A percentile compares a stretch with the other conserved stretches of the same genome.
Conservation (phyloP, 2,888 invertebrate genomes). For the Ptilodon capucinus region DNA sequence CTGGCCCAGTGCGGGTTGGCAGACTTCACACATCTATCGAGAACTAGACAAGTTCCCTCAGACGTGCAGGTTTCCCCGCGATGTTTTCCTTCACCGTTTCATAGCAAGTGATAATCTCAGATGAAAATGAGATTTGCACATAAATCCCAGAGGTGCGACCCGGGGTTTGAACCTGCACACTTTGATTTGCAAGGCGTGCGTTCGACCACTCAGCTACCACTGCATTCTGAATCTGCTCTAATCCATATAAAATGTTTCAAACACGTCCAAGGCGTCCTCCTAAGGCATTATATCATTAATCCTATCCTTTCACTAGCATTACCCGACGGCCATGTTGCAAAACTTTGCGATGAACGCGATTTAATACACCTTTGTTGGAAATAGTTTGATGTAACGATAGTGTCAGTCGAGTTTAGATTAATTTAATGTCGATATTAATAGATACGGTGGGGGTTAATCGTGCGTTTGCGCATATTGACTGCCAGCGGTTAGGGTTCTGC, state of each 20-base stretch:
- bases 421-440: conserved; percentile 36
- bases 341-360: conserved; percentile 28
- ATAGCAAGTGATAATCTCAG: too few species aligned
- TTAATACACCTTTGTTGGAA: conserved; percentile 27
- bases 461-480: conserved; percentile 13
- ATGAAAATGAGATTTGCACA: too few species aligned
- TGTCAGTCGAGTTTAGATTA: conserved; percentile 22
- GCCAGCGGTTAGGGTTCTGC: conserved; percentile 12
- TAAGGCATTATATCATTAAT: conserved; percentile 20
- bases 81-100: too few species aligned
- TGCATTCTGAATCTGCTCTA: not conserved
- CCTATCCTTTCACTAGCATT: conserved; percentile 35
- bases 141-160: too few species aligned
- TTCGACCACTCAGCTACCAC: too few species aligned
- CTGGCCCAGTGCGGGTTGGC: too few species aligned
- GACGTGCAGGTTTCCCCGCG: too few species aligned
- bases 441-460: conserved; percentile 20
- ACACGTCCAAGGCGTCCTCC: not conserved
- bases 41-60: too few species aligned
- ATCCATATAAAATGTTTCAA: not conserved
- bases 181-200: too few species aligned
- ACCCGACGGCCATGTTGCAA: conserved; percentile 25
- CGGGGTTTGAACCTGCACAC: too few species aligned
- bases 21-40: too few species aligned
- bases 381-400: conserved; percentile 30